Base-by-base conservation (phyloP, 1,140 invertebrate genomes). In the Solenopsis invicta region DNA sequence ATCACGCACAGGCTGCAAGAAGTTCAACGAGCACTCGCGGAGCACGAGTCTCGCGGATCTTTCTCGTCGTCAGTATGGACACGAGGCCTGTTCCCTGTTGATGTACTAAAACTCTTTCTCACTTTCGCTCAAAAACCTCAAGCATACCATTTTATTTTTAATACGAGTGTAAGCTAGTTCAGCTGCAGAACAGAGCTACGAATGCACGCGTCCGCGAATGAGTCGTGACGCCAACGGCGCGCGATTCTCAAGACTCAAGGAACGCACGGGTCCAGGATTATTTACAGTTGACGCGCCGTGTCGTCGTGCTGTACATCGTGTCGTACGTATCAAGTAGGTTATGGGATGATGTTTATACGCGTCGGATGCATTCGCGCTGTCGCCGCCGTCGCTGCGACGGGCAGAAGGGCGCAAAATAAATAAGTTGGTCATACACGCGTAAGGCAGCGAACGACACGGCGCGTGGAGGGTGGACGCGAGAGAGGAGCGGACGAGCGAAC, bases 301-400 rank as follows among this genome's bases (percentile, higher is more conserved):
- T n/a, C 24, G 62, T 45, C n/a, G n/a, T n/a, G n/a, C n/a, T n/a
- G n/a, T n/a, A n/a, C n/a, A 4, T 62, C 24, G 3, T 62, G 12
- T 69, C 5, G 29, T 6, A 24, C 2, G 56, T 10, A 0, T 12
- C 41, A 29, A 12, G 64, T 72, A 82, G 80, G 80, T 82, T 82
- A 82, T 82, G 80, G 41, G 41, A 82, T 82, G 45, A 61, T 74
- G 54, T 74, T 82, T 59, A 59, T 59, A 56, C 21, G 16, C 12
- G 37, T 29, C 69, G 18, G 13, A 1, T 59, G 21, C 34, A 82
- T 72, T 50, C 18, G 59, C 24, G 54, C 3, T 41, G 8, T 4
- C 41, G 5, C 18, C 18, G 34, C 8, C 21, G 37, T 34, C 18
- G 29, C 5, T 24, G 10, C 34, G 18, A 21, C 37, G 10, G 37